Conservation (phyloP, 2,888 invertebrate genomes). For the Xanthorhoe spadicearia region DNA sequence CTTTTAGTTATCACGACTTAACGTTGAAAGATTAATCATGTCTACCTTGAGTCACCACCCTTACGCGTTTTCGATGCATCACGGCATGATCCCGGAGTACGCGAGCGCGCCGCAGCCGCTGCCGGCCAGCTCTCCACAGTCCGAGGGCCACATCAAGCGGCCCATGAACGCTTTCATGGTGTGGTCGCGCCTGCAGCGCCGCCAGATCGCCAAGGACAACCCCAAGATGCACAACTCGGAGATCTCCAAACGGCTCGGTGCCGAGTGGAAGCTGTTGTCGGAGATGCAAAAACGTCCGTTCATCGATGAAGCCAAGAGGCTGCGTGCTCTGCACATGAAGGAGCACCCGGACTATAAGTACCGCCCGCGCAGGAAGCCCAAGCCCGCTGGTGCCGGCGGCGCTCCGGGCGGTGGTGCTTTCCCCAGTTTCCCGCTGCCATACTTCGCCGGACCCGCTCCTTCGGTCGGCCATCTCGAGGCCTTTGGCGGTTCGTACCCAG, state of each 20-base stretch:
- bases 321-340: slow-evolving; percentile 95
- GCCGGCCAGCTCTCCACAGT: slow-evolving; percentile 77
- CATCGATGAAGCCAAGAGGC: slow-evolving; percentile 96
- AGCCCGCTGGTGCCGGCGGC: slow-evolving; percentile 86
- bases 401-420: slow-evolving; percentile 83
- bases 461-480: slow-evolving; percentile 82
- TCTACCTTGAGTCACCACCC: slow-evolving; percentile 82
- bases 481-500: slow-evolving; percentile 85
- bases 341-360: slow-evolving; percentile 97
- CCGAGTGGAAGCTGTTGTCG: slow-evolving; percentile 95
- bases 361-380: slow-evolving; percentile 93
- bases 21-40: slow-evolving; percentile 62
- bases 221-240: slow-evolving; percentile 96
- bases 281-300: slow-evolving; percentile 96
- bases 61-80: slow-evolving; percentile 83
- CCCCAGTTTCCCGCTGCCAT: slow-evolving; percentile 86
- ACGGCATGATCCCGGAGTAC: slow-evolving; percentile 79
- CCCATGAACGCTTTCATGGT: slow-evolving; percentile 99
- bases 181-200: slow-evolving; percentile 95
- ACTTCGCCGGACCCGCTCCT: slow-evolving; percentile 86
- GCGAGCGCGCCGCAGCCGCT: slow-evolving; percentile 74
- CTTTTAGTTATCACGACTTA: slow-evolving; percentile 60
- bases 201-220: slow-evolving; percentile 97
- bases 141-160: slow-evolving; percentile 94
- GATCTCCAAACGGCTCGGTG: slow-evolving; percentile 95